Evolutionary conservation across 2,797 vertebrate genomes (phyloP).

Genomic region (Eurystomus glaucurus): DNA sequence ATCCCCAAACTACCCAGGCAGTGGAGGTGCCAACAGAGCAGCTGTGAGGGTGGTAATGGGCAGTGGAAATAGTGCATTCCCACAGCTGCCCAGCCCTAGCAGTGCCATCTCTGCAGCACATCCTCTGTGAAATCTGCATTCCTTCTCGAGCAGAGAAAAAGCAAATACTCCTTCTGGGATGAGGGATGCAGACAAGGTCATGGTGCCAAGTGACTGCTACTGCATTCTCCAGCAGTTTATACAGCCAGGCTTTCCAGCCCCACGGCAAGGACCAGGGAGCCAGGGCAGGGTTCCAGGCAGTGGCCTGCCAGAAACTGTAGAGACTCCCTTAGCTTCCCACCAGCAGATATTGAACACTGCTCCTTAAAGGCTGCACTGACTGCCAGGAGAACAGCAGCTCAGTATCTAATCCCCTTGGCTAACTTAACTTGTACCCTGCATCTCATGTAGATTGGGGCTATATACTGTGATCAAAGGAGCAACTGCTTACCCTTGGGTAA

Average conservation of each 20-base stretch:
- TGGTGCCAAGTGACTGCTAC: neutral
- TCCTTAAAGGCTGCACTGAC: neutral
- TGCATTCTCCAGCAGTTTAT: neutral
- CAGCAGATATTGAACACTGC: neutral
- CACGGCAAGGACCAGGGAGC: accelerated
- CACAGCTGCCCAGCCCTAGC: neutral
- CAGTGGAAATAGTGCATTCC: neutral
- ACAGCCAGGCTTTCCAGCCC: neutral
- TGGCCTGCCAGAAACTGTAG: neutral
- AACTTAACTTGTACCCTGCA: neutral
- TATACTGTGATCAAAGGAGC: neutral
- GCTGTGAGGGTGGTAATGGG: neutral
- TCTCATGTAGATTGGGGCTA: neutral
- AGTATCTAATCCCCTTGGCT: neutral
- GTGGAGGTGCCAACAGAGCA: accelerated
- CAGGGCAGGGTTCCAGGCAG: neutral
- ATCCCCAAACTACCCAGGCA: neutral
- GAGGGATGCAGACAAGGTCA: neutral
- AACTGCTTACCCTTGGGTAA: neutral
- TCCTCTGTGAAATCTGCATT: neutral
- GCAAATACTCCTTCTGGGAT: neutral
- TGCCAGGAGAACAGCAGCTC: neutral
- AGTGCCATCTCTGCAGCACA: neutral
- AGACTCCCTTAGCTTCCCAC: neutral
- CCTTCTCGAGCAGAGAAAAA: neutral